These are phyloP conservation scores for Pseudopipra pipra DNA, from an alignment of 2,113 vertebrate species.

Conservation along the genomic window DNA sequence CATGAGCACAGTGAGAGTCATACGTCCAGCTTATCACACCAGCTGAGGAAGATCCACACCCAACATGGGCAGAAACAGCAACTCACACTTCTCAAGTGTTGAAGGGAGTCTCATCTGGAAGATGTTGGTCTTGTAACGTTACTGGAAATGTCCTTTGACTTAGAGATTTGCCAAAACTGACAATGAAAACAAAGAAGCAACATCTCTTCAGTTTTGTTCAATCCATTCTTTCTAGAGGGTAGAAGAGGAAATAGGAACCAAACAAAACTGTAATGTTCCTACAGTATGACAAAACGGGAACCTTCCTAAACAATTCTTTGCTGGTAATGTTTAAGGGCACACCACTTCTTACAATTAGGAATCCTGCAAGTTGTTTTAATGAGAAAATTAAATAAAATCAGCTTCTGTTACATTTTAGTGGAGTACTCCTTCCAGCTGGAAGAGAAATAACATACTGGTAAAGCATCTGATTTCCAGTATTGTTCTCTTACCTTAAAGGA, in stretches of 20 bases:
- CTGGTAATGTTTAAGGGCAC: background rate
- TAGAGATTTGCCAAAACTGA: background rate
- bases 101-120: background rate
- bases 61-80: rapidly evolving
- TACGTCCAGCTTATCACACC: rapidly evolving
- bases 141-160: background rate
- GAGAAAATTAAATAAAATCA: background rate
- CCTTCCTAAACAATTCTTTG: background rate
- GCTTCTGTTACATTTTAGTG: background rate
- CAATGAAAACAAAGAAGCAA: background rate
- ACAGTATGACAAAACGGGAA: background rate
- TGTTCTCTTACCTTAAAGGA: background rate
- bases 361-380: background rate
- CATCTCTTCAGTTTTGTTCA: background rate
- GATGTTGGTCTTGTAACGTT: background rate
- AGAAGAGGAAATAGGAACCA: background rate
- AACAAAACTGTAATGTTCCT: background rate
- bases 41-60: background rate
- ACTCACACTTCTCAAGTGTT: rapidly evolving
- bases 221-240: background rate
- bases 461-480: background rate
- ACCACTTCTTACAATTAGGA: background rate
- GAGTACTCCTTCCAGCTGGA: background rate
- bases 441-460: background rate
- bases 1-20: background rate